Evolutionary conservation across 2,113 vertebrate genomes (phyloP).

Genomic region (Thalassoma bifasciatum): DNA sequence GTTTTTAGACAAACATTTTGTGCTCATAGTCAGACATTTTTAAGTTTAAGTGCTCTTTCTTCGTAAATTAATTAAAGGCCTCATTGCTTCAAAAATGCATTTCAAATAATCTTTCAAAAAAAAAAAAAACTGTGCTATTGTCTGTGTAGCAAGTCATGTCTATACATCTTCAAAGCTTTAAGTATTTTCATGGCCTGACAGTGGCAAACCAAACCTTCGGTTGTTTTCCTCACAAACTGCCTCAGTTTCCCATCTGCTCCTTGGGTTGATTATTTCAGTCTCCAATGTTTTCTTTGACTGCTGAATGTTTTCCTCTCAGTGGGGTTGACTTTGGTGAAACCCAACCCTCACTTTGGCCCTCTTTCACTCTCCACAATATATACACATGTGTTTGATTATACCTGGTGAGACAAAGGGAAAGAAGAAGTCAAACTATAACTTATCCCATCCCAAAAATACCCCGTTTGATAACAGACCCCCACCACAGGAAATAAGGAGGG

Average conservation of each 20-base stretch:
- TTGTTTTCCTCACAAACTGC: constrained; percentile 47
- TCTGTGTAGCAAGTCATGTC: not conserved
- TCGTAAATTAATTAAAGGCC: not conserved
- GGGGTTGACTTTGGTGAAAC: constrained; percentile 62
- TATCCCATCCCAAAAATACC: constrained; percentile 53
- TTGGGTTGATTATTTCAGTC: constrained; percentile 57
- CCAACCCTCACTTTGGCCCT: constrained; percentile 29
- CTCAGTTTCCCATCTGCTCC: constrained; percentile 40
- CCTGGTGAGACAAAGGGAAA: constrained; percentile 52
- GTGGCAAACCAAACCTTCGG: constrained; percentile 21
- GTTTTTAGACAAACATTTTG: no score
- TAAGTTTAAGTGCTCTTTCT: not conserved
- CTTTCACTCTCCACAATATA: constrained; percentile 32
- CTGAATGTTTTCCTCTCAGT: constrained; percentile 59
- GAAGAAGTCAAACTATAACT: constrained; percentile 46
- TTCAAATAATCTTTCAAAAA: not conserved
- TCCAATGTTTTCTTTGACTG: constrained; percentile 49
- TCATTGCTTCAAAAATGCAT: constrained; percentile 7
- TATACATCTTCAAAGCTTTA: not conserved
- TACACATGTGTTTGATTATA: constrained; percentile 66
- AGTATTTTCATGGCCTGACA: constrained; percentile 29
- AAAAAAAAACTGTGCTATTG: constrained; percentile 1
- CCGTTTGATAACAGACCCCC: constrained; percentile 53
- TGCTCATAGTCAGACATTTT: not conserved
- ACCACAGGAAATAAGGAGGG: constrained; percentile 58